Base-by-base conservation (phyloP, 2,888 invertebrate species). In the Synergus laeviventris region DNA sequence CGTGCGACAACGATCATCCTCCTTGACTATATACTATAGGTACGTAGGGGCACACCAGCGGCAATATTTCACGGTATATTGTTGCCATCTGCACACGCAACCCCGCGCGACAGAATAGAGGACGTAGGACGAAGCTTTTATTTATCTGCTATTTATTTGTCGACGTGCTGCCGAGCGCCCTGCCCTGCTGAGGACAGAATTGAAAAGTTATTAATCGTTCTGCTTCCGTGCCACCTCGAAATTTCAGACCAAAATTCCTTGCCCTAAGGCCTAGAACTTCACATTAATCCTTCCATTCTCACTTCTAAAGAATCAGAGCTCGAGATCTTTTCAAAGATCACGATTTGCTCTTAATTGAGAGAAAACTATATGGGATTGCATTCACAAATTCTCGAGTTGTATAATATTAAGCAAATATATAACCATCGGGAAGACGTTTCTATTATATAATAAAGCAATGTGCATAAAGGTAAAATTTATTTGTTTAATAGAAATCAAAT, bases 31-130 rank as follows among this genome's bases (percentile, higher is more conserved):
- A 70, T 16, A n/a, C 14, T 70, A 70, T 31, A 49, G 31, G 74
- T 61, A 38, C 74, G 70, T 60, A 81, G 79, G 81, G 82, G 80
- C 82, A 84, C 76, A 79, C 81, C 81, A 82, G 79, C 79, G 86
- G 89, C 89, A 90, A 91, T 91, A 91, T 89, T 91, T 91, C 89
- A 91, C 84, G 83, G 88, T 87, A 89, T 87, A 90, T 91, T 91
- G 91, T 91, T 91, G 91, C 91, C 91, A 91, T 91, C 90, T 91
- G 91, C 90, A 90, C 88, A 88, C 90, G 88, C 88, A 86, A 87
- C 85, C 86, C 84, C 82, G 82, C 75, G 83, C 84, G 84, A 86
- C 83, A 87, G 87, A 89, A 86, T 84, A 81, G 84, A 83, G 81
- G 75, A 81, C 78, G 83, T 76, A 76, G 85, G 78, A 81, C 74